These are phyloP conservation scores for Trissolcus japonicus DNA, from an alignment of 2,888 invertebrate genomes.

Conservation along the genomic window DNA sequence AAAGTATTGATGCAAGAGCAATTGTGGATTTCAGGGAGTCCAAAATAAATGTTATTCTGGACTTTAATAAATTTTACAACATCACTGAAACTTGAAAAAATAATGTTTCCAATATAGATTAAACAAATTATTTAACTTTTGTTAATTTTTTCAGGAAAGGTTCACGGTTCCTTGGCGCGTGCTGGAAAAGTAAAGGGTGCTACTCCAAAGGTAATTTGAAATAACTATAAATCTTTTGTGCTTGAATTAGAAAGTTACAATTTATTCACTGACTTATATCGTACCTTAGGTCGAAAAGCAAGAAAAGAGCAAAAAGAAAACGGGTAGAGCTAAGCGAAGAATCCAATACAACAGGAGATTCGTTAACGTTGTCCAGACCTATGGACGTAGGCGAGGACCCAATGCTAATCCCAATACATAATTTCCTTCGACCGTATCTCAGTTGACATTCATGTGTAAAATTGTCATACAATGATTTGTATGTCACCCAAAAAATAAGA, in stretches of 20 bases:
- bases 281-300: constrained; percentile 90
- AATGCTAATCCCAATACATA: constrained; percentile 89
- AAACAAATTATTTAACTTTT: not conserved
- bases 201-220: constrained; percentile 88
- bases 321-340: constrained; percentile 98
- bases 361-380: constrained; percentile 96
- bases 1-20: not conserved
- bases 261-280: not conserved
- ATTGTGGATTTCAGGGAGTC: constrained; percentile 1
- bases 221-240: not conserved
- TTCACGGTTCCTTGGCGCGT: constrained; percentile 99
- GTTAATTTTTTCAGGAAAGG: constrained; percentile 83
- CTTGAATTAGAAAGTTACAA: not conserved
- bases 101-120: not conserved
- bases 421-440: constrained; percentile 49
- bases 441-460: not conserved
- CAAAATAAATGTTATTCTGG: not conserved
- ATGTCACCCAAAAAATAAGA: no score
- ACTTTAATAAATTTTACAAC: constrained; percentile 3
- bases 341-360: constrained; percentile 99
- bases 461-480: no score
- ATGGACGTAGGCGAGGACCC: constrained; percentile 97
- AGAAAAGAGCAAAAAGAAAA: constrained; percentile 99
- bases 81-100: not conserved
- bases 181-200: constrained; percentile 99